Conservation (phyloP, 2,888 invertebrate genomes). For the Hirtodrosophila alboralis region DNA sequence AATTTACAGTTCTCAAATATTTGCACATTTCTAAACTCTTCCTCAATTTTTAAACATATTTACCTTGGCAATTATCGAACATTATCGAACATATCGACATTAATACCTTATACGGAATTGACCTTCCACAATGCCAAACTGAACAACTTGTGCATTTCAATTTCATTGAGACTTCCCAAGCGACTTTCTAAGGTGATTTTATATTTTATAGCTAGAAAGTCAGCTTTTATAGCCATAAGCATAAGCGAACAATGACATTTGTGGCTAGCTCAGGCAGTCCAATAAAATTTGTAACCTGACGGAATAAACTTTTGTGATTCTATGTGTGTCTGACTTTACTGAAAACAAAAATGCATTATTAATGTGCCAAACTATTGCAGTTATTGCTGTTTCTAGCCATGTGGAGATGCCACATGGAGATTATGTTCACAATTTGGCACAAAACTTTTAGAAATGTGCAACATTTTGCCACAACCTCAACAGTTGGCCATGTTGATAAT, state of each 20-base stretch:
- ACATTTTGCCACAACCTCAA: not conserved
- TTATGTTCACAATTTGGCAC: constrained; percentile 41
- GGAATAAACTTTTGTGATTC: constrained; percentile 3
- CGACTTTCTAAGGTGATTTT: constrained; percentile 71
- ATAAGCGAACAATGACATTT: constrained; percentile 51
- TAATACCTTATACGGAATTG: constrained; percentile 30
- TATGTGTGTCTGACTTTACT: constrained; percentile 2
- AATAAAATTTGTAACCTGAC: constrained; percentile 43
- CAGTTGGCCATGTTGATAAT: no score
- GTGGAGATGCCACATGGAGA: no score
- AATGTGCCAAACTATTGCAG: constrained; percentile 42
- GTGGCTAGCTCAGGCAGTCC: constrained; percentile 27
- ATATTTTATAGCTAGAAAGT: constrained; percentile 69
- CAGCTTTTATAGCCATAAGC: constrained; percentile 34
- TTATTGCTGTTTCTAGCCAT: no score
- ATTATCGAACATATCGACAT: not conserved
- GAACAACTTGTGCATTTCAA: constrained; percentile 22
- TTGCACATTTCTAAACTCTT: not conserved
- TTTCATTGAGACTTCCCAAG: constrained; percentile 35
- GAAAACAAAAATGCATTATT: constrained; percentile 45
- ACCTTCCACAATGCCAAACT: constrained; percentile 40
- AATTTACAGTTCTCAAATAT: not conserved
- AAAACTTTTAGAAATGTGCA: constrained; percentile 33
- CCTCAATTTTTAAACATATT: constrained; percentile 6
- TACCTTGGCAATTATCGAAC: constrained; percentile 6